These are phyloP conservation scores for Cephalopachus bancanus DNA, from an alignment of 2,797 vertebrate genomes.

Conservation along the genomic window DNA sequence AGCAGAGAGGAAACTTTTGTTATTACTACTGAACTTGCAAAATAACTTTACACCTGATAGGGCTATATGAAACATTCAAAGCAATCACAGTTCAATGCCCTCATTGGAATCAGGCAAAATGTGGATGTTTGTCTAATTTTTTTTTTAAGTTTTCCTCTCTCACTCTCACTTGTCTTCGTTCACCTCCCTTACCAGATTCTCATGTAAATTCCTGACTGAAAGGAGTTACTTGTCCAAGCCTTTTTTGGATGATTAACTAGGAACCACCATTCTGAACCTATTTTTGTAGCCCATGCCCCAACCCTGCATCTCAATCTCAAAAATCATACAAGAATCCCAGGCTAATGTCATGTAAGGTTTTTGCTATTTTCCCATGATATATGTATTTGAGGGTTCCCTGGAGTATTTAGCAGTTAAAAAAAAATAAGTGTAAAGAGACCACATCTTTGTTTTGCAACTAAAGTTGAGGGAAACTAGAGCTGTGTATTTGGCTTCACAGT, in stretches of 20 bases:
- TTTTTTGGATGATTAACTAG: conserved; percentile 45
- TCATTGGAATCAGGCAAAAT: neutral
- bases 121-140: neutral
- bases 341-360: neutral
- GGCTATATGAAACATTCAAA: neutral
- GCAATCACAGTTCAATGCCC: neutral
- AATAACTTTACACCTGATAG: neutral
- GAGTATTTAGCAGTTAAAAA: conserved; percentile 32
- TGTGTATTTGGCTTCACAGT: neutral
- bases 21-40: neutral
- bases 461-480: neutral
- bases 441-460: conserved; percentile 17
- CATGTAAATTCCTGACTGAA: conserved; percentile 31
- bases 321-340: neutral
- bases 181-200: neutral
- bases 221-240: conserved; percentile 31
- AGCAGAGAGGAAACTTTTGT: neutral
- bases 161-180: neutral
- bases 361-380: conserved; percentile 14
- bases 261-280: neutral
- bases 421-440: conserved; percentile 4
- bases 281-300: neutral
- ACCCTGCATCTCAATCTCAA: neutral
- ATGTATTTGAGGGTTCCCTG: neutral
- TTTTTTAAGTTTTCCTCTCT: conserved; percentile 35